phyloP scores from a whole-genome alignment of 2,797 vertebrate genomes.

The Eidolon dupreanum region DNA sequence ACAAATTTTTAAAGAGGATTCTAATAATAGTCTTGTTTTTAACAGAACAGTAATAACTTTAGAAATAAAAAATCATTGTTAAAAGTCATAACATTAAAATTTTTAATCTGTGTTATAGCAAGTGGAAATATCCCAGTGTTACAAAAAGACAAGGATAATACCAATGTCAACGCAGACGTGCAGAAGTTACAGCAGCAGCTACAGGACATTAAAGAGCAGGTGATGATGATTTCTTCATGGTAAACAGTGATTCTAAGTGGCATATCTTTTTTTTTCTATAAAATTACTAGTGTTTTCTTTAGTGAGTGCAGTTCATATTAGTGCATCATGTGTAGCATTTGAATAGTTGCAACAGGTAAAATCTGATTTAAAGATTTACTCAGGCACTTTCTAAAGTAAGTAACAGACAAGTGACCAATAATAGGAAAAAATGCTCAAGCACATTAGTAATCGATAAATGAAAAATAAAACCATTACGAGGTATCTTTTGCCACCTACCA shows the following conservation, averaged over 20 bases:
- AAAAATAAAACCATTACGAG: not conserved
- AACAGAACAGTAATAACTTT: slow-evolving; percentile 1
- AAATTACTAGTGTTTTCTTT: not conserved
- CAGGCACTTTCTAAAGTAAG: not conserved
- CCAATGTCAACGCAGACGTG: slow-evolving; percentile 98
- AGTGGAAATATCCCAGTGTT: slow-evolving; percentile 96
- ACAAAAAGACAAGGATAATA: slow-evolving; percentile 99
- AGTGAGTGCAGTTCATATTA: not conserved
- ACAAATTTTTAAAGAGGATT: not conserved
- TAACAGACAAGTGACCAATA: not conserved
- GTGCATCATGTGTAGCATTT: not conserved
- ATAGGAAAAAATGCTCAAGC: not conserved
- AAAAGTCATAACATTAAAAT: slow-evolving; percentile 39
- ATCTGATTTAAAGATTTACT: not conserved
- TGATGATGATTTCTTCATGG: slow-evolving; percentile 76
- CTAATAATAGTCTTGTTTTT: slow-evolving; percentile 5
- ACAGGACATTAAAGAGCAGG: slow-evolving; percentile 99
- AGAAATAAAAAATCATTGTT: not conserved
- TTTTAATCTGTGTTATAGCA: slow-evolving; percentile 86
- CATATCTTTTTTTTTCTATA: not conserved
- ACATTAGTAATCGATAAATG: not conserved
- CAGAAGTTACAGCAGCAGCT: slow-evolving; percentile 99
- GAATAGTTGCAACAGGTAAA: not conserved
- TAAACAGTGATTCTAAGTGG: not conserved
- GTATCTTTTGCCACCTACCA: not conserved